Conservation (phyloP, 2,888 invertebrate species). For the Tiliacea aurago region DNA sequence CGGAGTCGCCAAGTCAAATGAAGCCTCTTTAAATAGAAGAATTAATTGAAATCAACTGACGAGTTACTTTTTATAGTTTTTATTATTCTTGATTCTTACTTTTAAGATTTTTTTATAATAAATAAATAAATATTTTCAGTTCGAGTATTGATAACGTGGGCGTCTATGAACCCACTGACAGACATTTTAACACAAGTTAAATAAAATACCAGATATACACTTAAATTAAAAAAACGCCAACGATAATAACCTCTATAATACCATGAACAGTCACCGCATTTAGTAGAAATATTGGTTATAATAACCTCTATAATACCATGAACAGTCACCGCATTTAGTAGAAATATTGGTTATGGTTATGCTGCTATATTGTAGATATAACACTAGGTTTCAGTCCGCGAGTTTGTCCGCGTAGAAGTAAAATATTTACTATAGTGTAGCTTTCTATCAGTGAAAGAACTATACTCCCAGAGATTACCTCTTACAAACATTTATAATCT, state of each 20-base stretch:
- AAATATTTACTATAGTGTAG: not conserved
- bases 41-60: slow-evolving; percentile 10
- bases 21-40: not conserved
- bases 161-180: not conserved
- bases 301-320: not conserved
- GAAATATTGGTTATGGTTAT: not conserved
- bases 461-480: not conserved
- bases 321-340: not conserved
- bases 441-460: no score
- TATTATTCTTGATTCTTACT: not conserved
- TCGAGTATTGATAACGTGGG: not conserved
- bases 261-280: not conserved
- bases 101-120: not conserved
- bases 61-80: slow-evolving; percentile 9
- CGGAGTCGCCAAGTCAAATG: slow-evolving; percentile 6
- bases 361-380: not conserved
- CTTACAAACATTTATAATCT: not conserved
- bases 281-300: no score
- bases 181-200: not conserved
- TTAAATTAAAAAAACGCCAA: not conserved
- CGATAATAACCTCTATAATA: not conserved
- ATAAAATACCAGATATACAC: not conserved
- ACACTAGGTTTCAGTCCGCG: not conserved
- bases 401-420: not conserved
- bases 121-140: not conserved